Percentiles rank a stretch among this genome's conserved stretches.
These are phyloP conservation scores for Lamellibrachia luymesi DNA, from an alignment of 1,140 invertebrate genomes.

Conservation along the genomic window DNA sequence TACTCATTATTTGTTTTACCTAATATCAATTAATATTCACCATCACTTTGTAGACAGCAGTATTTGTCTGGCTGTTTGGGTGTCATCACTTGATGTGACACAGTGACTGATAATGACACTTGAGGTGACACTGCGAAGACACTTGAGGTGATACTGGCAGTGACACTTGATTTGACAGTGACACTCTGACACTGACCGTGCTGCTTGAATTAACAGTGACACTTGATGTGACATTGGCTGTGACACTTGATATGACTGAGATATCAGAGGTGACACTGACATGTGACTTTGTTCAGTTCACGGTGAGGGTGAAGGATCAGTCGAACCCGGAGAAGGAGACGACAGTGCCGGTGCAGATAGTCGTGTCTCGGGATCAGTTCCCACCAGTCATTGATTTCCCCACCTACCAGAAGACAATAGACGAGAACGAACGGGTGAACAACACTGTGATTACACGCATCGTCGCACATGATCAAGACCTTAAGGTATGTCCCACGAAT, in stretches of 20 bases:
- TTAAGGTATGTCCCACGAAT: conserved; percentile 12
- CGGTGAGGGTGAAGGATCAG: conserved; percentile 11
- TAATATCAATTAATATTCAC: not conserved
- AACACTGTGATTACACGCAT: conserved; percentile 14
- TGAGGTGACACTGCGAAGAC: too few relatives aligned
- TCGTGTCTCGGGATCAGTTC: conserved; percentile 16
- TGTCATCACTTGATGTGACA: too few relatives aligned
- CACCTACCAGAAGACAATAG: not conserved
- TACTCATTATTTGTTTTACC: too few relatives aligned
- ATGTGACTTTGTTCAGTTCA: conserved; percentile 17
- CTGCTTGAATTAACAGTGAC: too few relatives aligned
- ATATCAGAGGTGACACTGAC: not conserved
- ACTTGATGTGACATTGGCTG: too few relatives aligned
- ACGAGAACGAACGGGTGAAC: conserved; percentile 24
- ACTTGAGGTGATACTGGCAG: too few relatives aligned
- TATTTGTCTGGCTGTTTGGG: not conserved
- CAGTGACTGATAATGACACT: too few relatives aligned
- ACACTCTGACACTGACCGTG: too few relatives aligned
- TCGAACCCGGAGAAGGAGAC: not conserved
- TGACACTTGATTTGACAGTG: too few relatives aligned
- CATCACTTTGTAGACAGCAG: not conserved
- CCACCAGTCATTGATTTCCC: conserved; percentile 1
- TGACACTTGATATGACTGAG: not conserved
- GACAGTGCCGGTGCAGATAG: conserved; percentile 17
- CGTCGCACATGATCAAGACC: conserved; percentile 6